Percentiles rank a stretch among this genome's conserved stretches.
phyloP scores from a whole-genome alignment of 2,113 vertebrate genomes.

The Microcebus griseorufus region DNA sequence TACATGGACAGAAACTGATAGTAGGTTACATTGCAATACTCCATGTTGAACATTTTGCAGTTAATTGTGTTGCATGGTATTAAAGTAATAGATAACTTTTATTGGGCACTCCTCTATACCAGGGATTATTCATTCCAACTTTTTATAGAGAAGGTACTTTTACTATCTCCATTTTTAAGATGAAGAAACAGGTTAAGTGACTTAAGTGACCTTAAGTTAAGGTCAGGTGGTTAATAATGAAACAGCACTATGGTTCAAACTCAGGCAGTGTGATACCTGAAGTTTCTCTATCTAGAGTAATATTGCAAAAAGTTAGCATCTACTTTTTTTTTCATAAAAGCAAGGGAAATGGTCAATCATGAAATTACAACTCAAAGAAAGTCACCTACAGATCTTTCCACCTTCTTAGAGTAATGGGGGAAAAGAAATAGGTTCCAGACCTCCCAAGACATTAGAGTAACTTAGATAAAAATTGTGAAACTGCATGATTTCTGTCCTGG shows the following conservation, averaged over 20 bases:
- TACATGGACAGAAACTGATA: neutral
- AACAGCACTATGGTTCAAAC: neutral
- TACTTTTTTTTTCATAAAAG: neutral
- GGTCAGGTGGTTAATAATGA: neutral
- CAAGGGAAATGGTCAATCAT: conserved; percentile 20
- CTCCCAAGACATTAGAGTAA: neutral
- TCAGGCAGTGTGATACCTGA: neutral
- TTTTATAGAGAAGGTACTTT: neutral
- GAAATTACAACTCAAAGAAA: conserved; percentile 20
- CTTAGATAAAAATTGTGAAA: conserved; percentile 26
- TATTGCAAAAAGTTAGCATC: neutral
- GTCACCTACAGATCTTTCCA: neutral
- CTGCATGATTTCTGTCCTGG: neutral
- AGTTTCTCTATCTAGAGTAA: neutral
- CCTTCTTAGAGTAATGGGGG: neutral
- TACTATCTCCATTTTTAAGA: neutral
- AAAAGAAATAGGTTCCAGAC: neutral
- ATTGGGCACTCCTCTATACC: neutral
- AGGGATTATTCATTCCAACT: neutral
- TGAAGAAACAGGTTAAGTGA: conserved; percentile 13
- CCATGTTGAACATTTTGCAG: neutral
- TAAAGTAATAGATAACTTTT: conserved; percentile 18
- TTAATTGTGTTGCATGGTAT: conserved; percentile 8
- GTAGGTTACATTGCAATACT: neutral
- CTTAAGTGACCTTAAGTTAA: neutral